Percentiles rank a stretch among this genome's conserved stretches.
Evolutionary conservation across 1,140 invertebrate genomes (phyloP).

Genomic region (Contarinia nasturtii): DNA sequence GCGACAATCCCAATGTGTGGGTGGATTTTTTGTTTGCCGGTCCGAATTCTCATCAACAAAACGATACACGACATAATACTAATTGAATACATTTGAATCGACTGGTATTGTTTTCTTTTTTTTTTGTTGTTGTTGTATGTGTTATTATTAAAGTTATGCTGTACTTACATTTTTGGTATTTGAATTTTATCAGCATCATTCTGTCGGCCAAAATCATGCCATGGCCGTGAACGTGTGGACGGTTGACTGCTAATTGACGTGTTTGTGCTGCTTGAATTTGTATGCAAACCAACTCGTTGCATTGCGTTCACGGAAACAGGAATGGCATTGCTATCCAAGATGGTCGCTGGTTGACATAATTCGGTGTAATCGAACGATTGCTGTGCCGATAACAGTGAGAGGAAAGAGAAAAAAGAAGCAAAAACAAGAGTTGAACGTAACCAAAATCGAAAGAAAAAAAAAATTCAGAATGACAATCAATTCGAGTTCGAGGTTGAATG

Average conservation of each 20-base stretch:
- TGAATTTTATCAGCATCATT: conserved; percentile 90
- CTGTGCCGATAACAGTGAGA: not conserved
- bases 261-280: conserved; percentile 36
- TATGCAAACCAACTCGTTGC: conserved; percentile 20
- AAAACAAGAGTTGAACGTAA: not conserved
- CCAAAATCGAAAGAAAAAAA: not conserved
- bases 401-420: not conserved
- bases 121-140: too few relatives aligned
- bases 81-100: conserved; percentile 1
- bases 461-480: not conserved
- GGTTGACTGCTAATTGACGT: conserved; percentile 28
- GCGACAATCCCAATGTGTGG: too few relatives aligned
- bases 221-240: conserved; percentile 53
- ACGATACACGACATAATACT: not conserved
- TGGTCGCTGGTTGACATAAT: conserved; percentile 46
- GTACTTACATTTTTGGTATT: conserved; percentile 92
- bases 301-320: conserved; percentile 22
- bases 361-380: conserved; percentile 80
- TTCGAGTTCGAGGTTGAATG: not conserved
- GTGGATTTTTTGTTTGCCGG: too few relatives aligned
- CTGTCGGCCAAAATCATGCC: conserved; percentile 81
- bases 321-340: conserved; percentile 21
- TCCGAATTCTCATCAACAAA: not conserved
- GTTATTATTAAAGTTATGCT: too few relatives aligned
- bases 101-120: too few relatives aligned